Percentiles rank a stretch among this genome's conserved stretches.
These are phyloP conservation scores for Syngnathus typhle DNA, from an alignment of 2,113 vertebrate species.

Conservation along the genomic window DNA sequence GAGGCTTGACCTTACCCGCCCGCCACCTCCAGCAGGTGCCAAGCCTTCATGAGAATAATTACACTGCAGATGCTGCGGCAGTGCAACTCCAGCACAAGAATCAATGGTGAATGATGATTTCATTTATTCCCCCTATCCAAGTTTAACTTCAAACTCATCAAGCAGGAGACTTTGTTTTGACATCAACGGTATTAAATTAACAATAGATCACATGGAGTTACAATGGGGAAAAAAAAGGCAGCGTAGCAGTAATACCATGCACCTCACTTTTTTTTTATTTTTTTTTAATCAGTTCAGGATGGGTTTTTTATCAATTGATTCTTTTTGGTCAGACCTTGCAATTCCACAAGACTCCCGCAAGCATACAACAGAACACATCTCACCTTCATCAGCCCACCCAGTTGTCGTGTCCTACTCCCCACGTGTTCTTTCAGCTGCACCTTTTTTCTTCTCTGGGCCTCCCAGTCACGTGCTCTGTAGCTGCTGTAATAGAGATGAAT, in stretches of 20 bases:
- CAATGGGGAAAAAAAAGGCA: too few species aligned
- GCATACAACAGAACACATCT: constrained; percentile 14
- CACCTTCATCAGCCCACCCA: constrained; percentile 9
- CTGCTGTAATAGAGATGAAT: constrained; percentile 4
- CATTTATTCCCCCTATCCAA: neutral
- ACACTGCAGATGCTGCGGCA: constrained; percentile 37
- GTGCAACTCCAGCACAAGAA: constrained; percentile 30
- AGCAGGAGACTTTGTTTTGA: neutral
- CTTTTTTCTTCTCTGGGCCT: neutral
- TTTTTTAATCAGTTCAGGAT: too few species aligned
- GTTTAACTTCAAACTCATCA: neutral
- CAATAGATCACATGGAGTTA: too few species aligned
- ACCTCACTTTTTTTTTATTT: too few species aligned
- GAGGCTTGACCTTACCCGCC: constrained; percentile 15
- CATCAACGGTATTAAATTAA: neutral
- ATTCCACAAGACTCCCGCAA: neutral
- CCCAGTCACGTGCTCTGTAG: neutral
- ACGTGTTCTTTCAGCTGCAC: constrained; percentile 1
- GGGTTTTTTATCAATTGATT: neutral
- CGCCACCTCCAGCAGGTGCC: neutral
- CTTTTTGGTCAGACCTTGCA: neutral
- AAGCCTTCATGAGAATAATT: constrained; percentile 20
- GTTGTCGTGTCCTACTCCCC: constrained; percentile 11
- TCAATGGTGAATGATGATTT: constrained; percentile 47
- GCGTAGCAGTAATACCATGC: too few species aligned